Percentiles rank a stretch among this genome's conserved stretches.
phyloP scores from a whole-genome alignment of 2,888 invertebrate genomes.

The Epinotia brunnichana region DNA sequence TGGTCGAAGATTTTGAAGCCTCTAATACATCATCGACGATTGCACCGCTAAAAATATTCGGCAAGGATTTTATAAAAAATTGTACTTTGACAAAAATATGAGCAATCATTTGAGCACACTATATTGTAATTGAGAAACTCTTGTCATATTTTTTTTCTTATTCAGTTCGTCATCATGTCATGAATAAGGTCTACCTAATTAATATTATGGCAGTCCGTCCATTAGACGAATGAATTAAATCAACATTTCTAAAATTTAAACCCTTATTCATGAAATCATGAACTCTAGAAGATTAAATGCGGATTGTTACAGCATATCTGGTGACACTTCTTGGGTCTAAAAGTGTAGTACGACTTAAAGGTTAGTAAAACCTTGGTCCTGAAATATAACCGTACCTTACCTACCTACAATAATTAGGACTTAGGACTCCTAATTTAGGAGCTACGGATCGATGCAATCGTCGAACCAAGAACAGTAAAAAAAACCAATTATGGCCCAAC shows the following conservation, averaged over 20 bases:
- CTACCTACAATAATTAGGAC: not conserved
- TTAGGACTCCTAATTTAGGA: not conserved
- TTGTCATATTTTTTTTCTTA: not conserved
- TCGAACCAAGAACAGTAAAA: not conserved
- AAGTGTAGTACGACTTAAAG: not conserved
- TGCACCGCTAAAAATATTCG: constrained; percentile 18
- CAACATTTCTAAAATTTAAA: not conserved
- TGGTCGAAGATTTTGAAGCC: constrained; percentile 29
- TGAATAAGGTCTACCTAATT: not conserved
- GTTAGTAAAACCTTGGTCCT: not conserved
- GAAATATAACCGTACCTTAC: no score
- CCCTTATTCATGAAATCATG: not conserved
- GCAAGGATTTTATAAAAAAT: not conserved
- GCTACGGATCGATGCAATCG: constrained; percentile 20
- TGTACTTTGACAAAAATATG: constrained; percentile 7
- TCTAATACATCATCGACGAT: constrained; percentile 15
- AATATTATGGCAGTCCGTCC: not conserved
- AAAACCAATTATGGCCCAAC: not conserved
- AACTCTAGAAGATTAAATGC: not conserved
- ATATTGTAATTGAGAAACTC: constrained; percentile 1
- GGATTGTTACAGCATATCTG: no score
- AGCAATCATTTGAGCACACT: constrained; percentile 31
- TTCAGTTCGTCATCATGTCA: not conserved
- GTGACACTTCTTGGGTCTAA: no score
- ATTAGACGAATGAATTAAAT: not conserved